Conservation (phyloP, 2,888 invertebrate genomes). For the Torymus tubicola region DNA sequence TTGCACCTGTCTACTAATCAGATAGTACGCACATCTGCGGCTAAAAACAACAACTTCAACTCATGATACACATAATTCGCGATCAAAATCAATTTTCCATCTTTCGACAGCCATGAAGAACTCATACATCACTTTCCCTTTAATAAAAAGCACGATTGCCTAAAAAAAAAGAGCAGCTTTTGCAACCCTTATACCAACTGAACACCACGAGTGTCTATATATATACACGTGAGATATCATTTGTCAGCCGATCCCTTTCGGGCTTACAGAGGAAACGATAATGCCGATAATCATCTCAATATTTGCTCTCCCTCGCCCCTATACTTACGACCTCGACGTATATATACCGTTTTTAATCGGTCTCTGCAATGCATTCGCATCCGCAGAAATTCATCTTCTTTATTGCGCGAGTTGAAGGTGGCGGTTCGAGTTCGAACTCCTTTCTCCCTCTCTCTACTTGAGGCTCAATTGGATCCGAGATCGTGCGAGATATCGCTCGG, state of each 20-base stretch:
- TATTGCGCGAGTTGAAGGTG: constrained; percentile 15
- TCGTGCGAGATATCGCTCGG: constrained; percentile 45
- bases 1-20: too few species aligned
- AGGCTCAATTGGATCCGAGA: constrained; percentile 27
- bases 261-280: constrained; percentile 13
- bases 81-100: constrained; percentile 17
- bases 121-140: neutral
- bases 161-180: constrained; percentile 15
- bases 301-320: constrained; percentile 41
- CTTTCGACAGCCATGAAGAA: constrained; percentile 3
- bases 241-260: too few species aligned
- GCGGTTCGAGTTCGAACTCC: constrained; percentile 4
- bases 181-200: too few species aligned
- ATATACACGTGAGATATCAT: too few species aligned
- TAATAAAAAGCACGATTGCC: constrained; percentile 40
- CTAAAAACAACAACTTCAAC: too few species aligned
- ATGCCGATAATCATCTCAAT: constrained; percentile 51
- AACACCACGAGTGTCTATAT: too few species aligned
- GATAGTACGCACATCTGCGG: too few species aligned
- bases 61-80: neutral
- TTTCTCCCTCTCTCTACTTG: neutral
- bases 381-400: constrained; percentile 45
- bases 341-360: constrained; percentile 6
- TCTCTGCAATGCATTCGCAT: neutral
- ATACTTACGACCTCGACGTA: constrained; percentile 16